Conservation (phyloP, 2,888 invertebrate species). For the Cactoblastis cactorum region DNA sequence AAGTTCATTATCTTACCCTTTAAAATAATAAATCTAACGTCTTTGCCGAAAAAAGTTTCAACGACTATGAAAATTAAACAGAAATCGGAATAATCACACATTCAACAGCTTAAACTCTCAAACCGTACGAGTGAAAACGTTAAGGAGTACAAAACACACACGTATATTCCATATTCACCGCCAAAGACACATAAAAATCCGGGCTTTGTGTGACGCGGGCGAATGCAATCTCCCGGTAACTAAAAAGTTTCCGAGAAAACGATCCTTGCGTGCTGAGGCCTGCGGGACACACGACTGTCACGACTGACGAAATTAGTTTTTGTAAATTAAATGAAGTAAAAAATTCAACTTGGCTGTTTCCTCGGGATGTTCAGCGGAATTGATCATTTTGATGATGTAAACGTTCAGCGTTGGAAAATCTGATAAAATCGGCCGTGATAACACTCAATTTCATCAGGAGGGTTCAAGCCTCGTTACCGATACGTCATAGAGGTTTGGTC, state of each 20-base stretch:
- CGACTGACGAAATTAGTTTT: slow-evolving; percentile 3
- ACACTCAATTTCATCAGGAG: too few relatives aligned
- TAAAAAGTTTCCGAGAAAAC: slow-evolving; percentile 54
- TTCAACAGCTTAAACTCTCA: not conserved
- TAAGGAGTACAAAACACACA: slow-evolving; percentile 15
- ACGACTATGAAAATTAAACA: not conserved
- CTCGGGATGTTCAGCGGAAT: too few relatives aligned
- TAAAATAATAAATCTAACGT: too few relatives aligned
- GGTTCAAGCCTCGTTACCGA: too few relatives aligned
- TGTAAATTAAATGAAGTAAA: too few relatives aligned
- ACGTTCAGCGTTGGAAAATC: too few relatives aligned
- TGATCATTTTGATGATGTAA: too few relatives aligned
- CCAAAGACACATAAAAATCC: slow-evolving; percentile 36
- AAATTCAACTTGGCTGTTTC: too few relatives aligned
- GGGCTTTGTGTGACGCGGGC: slow-evolving; percentile 36
- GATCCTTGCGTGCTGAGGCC: slow-evolving; percentile 36
- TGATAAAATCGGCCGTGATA: too few relatives aligned
- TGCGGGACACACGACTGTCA: slow-evolving; percentile 24
- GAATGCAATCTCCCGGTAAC: slow-evolving; percentile 54
- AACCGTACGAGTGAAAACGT: not conserved
- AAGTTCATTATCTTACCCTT: too few relatives aligned
- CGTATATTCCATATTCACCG: slow-evolving; percentile 30
- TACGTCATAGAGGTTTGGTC: too few relatives aligned
- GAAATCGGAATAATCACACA: not conserved
- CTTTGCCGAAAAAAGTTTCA: too few relatives aligned